Evolutionary conservation across 2,888 invertebrate species (phyloP), one percentile per base, ranked within the genome.

Genomic region (Synanthedon myopaeformis): DNA sequence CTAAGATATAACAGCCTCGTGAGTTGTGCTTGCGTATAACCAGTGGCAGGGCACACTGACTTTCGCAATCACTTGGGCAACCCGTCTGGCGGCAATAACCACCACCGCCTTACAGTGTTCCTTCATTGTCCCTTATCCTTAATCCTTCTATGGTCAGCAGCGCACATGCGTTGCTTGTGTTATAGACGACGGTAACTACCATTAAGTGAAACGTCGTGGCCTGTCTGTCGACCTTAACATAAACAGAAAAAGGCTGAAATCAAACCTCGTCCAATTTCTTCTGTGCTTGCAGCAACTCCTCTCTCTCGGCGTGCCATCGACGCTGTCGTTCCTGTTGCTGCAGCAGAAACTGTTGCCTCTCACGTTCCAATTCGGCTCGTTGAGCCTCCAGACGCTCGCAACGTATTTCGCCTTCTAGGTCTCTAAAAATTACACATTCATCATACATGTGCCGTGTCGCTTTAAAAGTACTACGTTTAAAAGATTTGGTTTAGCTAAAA

Each of bases 211-310:
- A 4, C 19, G 23, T 23, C 23, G n/a, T n/a, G 1, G 23, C 5
- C 23, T 23, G 23, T 23, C 23, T 23, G 23, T 23, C 23, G 23
- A 5, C 23, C 23, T 23, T 5, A 5, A 23, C 23, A 23, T 23
- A 23, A 23, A 23, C 4, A 23, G 4, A 23, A 23, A 23, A 35
- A 35, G 35, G 6, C 35, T 6, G 1, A 12, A 45, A 13, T 13
- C 56, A 52, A 42, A 86, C 91, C 73, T 88, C 89, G 64, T 93
- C 92, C 1, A 94, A 79, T 70, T 92, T 91, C 61, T 89, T 90
- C 69, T 94, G 93, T 51, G 93, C 92, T 60, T 89, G 89, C 66
- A 92, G 89, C 58, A 94, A 78, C 59, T 92, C 89, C 71, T 89
- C 90, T 56, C 86, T 82, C 87, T 90, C 87, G 1, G 70, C 74